phyloP scores from a whole-genome alignment of 1,140 invertebrate genomes.

The Drosophila setifemur region DNA sequence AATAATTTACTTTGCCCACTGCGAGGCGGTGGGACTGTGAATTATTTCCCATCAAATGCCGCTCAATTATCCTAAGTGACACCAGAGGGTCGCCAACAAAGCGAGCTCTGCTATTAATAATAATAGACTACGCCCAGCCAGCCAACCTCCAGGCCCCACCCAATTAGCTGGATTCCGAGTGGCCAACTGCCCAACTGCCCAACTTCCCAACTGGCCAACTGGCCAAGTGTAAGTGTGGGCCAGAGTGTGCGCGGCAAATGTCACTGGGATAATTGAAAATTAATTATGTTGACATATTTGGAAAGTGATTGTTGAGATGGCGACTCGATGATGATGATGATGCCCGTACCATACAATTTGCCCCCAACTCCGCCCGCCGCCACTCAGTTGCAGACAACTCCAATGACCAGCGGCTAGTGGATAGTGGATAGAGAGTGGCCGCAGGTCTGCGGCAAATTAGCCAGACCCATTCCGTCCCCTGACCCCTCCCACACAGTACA shows the following conservation, averaged over 20 bases:
- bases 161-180: constrained; percentile 17
- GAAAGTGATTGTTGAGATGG: constrained; percentile 78
- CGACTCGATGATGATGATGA: constrained; percentile 54
- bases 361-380: neutral
- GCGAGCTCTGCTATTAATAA: constrained; percentile 64
- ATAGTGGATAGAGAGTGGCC: constrained; percentile 1
- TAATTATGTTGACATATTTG: constrained; percentile 81
- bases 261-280: constrained; percentile 78
- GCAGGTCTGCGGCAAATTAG: constrained; percentile 51
- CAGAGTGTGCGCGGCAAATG: constrained; percentile 34
- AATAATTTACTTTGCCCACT: constrained; percentile 41
- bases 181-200: too few species aligned
- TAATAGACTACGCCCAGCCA: constrained; percentile 48
- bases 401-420: neutral
- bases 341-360: constrained; percentile 56
- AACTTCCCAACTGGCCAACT: too few species aligned
- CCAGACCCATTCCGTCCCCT: constrained; percentile 7
- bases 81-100: constrained; percentile 42
- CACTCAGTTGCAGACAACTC: constrained; percentile 10
- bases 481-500: neutral
- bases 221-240: neutral
- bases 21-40: constrained; percentile 53
- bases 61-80: constrained; percentile 78
- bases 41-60: constrained; percentile 71
- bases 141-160: constrained; percentile 1